These are phyloP conservation scores for Watsonalla binaria DNA, from an alignment of 2,888 invertebrate genomes.

Conservation along the genomic window DNA sequence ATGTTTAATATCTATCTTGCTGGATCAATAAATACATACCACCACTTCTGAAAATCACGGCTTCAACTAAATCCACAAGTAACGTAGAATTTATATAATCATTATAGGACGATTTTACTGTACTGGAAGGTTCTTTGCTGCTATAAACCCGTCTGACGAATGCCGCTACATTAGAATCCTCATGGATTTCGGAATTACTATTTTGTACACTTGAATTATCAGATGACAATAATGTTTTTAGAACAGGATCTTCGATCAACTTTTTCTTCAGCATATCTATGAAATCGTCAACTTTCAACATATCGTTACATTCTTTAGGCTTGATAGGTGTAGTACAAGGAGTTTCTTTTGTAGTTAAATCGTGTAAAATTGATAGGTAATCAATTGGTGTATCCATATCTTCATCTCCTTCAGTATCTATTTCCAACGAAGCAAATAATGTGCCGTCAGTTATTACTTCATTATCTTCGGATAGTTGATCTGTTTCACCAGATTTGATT, in stretches of 20 bases:
- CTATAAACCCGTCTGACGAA: slow-evolving; percentile 58
- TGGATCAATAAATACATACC: slow-evolving; percentile 34
- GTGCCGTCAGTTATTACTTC: neutral
- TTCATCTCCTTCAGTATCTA: slow-evolving; percentile 16
- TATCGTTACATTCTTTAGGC: slow-evolving; percentile 44
- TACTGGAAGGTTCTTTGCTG: slow-evolving; percentile 43
- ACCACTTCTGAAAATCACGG: slow-evolving; percentile 62
- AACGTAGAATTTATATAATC: slow-evolving; percentile 63
- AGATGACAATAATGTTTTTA: slow-evolving; percentile 49
- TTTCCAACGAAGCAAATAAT: neutral
- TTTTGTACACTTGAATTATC: slow-evolving; percentile 26
- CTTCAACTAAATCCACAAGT: slow-evolving; percentile 66
- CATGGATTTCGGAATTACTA: slow-evolving; percentile 25
- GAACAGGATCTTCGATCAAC: slow-evolving; percentile 49
- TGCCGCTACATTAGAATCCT: slow-evolving; percentile 54
- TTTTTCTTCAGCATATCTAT: slow-evolving; percentile 58
- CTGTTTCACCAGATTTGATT: neutral
- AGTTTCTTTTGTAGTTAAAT: slow-evolving; percentile 28
- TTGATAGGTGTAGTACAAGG: slow-evolving; percentile 24
- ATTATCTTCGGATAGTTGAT: neutral
- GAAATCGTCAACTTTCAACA: slow-evolving; percentile 53
- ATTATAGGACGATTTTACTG: slow-evolving; percentile 34
- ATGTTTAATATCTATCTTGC: too few relatives aligned
- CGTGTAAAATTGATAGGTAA: slow-evolving; percentile 50
- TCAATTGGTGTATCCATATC: slow-evolving; percentile 39